Evolutionary conservation across 2,113 vertebrate genomes (phyloP), one percentile per base, ranked within the genome.

Genomic region (Upupa epops): DNA sequence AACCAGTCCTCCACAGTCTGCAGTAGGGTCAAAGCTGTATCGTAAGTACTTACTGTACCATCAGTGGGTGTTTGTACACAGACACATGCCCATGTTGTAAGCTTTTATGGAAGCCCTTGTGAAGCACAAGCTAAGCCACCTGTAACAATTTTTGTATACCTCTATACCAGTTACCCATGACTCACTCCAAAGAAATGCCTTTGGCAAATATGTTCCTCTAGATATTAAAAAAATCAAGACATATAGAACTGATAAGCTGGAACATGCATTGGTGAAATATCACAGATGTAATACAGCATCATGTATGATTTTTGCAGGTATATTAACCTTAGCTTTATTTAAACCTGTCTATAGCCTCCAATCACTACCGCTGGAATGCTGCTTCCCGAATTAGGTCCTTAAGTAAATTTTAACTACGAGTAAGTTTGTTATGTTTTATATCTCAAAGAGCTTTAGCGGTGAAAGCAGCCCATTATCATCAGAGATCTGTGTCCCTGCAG

Each of bases 381-480:
- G 16, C 24, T 86, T 63, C 52, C 49, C 75, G 77, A 4, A 74
- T 85, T 52, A 61, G 40, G 9, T 80, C 20, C 26, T 69, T 61
- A 82, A 79, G 17, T 75, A 32, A 74, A 58, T 40, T 87, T 5
- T 46, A 80, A 36, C 66, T n/a, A 80, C 46, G 83, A 76, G 51
- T 32, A 48, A 60, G 28, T 17, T 52, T 59, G 72, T 56, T 91
- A 37, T n/a, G 13, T 48, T 87, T 73, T 77, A 14, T 89, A 13
- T 52, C 48, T 77, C 68, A 51, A 73, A 92, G n/a, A 66, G 9
- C 34, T 64, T 76, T 48, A 48, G 42, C 56, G 14, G 29, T 80
- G 64, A 71, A 90, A 88, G 28, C n/a, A 88, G 37, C 52, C 69
- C 46, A 60, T 91, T 92, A 86, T 89, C 28, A 21, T 70, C 79